Evolutionary conservation across 2,113 vertebrate species (phyloP), one percentile per base, ranked within the genome.

Genomic region (Oncorhynchus kisutch): DNA sequence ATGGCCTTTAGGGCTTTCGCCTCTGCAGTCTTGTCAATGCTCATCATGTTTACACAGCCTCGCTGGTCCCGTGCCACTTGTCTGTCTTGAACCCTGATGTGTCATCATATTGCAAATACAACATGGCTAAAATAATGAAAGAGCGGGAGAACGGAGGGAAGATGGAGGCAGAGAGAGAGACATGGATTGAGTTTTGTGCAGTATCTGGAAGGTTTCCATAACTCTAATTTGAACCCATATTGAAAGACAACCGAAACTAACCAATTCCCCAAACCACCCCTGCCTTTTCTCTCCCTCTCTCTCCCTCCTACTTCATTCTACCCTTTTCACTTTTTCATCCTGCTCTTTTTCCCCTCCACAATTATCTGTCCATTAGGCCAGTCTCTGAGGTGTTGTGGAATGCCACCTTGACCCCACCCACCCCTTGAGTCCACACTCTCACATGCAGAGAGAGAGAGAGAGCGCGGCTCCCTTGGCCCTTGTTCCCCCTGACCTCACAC

Each of bases 351-450:
- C 64, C 51, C 87, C 85, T 91, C 85, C 80, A 79, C 81, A 86
- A 76, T 85, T 69, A 79, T 88, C 79, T 80, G 82, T 87, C 83
- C 85, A 90, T 71, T 89, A 85, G 84, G 34, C 81, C 72, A 18
- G 79, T 91, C 88, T 90, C 88, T 66, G 77, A 90, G 90, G 88
- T 88, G 86, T 91, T 81, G 81, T 82, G 91, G 90, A 93, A 93
- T 92, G 88, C 86, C 88, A 89, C 91, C 91, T 89, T 90, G 87
- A 89, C 85, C 80, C 81, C 86, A 88, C 87, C 82, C 87, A 87
- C 24, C 29, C 70, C 31, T 34, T 34, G 31, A 34, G 31, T 12
- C 22, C 49, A 9, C 39, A 45, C 49, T 1, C 49, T 16, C 49
- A 18, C 16, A 54, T 6, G 31, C 31, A 31, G 31, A 31, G 31